phyloP scores from a whole-genome alignment of 2,113 vertebrate genomes.

The Chloropsis hardwickii region DNA sequence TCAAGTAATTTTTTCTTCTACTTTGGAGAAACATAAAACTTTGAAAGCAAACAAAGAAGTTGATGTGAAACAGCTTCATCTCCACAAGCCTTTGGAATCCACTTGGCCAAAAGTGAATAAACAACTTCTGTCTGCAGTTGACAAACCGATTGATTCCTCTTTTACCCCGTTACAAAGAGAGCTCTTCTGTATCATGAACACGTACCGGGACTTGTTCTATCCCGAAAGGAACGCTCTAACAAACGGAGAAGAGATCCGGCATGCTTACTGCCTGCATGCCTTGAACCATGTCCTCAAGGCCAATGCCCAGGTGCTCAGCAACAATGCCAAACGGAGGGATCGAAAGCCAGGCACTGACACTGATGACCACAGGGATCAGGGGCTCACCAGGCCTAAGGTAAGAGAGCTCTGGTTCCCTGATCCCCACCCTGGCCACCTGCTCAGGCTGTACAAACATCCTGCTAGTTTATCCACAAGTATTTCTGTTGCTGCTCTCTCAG shows the following conservation, averaged over 20 bases:
- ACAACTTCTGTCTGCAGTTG: slow-evolving; percentile 36
- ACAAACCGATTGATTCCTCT: neutral
- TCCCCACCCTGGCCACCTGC: neutral
- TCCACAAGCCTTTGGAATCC: slow-evolving; percentile 83
- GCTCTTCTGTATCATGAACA: slow-evolving; percentile 88
- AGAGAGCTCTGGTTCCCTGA: neutral
- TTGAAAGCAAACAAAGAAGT: slow-evolving; percentile 73
- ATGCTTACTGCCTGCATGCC: slow-evolving; percentile 86
- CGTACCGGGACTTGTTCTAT: slow-evolving; percentile 88
- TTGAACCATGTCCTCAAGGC: slow-evolving; percentile 95
- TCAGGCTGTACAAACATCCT: neutral
- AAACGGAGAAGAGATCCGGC: slow-evolving; percentile 81
- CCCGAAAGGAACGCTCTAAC: slow-evolving; percentile 79
- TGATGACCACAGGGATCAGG: slow-evolving; percentile 88
- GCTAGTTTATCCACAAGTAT: neutral
- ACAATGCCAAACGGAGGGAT: slow-evolving; percentile 81
- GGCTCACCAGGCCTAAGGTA: slow-evolving; percentile 95
- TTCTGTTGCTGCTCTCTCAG: neutral
- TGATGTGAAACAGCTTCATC: slow-evolving; percentile 71
- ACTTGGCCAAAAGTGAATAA: slow-evolving; percentile 80
- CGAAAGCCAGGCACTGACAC: slow-evolving; percentile 61
- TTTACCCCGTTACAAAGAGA: slow-evolving; percentile 85
- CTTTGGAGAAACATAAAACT: slow-evolving; percentile 72
- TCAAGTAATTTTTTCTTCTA: slow-evolving; percentile 74
- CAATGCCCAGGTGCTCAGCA: slow-evolving; percentile 85